phyloP scores from a whole-genome alignment of 1,140 invertebrate species.

The Brachionus rubens region DNA sequence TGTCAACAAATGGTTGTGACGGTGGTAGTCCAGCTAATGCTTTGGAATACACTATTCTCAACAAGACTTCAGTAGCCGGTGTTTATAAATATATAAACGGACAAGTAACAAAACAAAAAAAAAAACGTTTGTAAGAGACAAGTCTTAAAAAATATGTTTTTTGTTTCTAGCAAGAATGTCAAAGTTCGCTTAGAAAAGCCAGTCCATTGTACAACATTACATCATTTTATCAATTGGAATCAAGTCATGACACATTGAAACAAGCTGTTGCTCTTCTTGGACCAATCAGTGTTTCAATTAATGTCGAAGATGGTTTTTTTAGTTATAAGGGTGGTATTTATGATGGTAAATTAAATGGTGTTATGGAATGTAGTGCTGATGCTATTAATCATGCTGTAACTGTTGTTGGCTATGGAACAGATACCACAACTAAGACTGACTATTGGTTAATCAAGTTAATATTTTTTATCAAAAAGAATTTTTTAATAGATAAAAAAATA shows the following conservation, averaged over 20 bases:
- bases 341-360: neutral
- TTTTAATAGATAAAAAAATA: neutral
- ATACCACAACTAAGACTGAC: constrained; percentile 67
- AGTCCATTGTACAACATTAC: constrained; percentile 12
- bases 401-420: constrained; percentile 82
- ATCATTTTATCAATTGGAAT: constrained; percentile 18
- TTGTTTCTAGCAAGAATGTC: neutral
- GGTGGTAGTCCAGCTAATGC: constrained; percentile 57
- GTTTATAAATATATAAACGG: neutral
- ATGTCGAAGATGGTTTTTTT: constrained; percentile 58
- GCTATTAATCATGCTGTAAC: constrained; percentile 80
- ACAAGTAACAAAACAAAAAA: neutral
- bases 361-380: neutral
- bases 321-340: constrained; percentile 32
- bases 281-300: constrained; percentile 77
- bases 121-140: neutral
- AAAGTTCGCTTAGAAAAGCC: neutral
- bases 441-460: constrained; percentile 58
- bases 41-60: constrained; percentile 52
- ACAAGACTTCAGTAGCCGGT: neutral
- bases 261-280: constrained; percentile 74
- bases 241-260: constrained; percentile 52
- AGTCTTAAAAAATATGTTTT: neutral
- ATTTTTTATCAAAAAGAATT: constrained; percentile 55
- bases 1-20: constrained; percentile 53